phyloP scores from a whole-genome alignment of 2,113 vertebrate genomes.

The Pachyramphus minor region DNA sequence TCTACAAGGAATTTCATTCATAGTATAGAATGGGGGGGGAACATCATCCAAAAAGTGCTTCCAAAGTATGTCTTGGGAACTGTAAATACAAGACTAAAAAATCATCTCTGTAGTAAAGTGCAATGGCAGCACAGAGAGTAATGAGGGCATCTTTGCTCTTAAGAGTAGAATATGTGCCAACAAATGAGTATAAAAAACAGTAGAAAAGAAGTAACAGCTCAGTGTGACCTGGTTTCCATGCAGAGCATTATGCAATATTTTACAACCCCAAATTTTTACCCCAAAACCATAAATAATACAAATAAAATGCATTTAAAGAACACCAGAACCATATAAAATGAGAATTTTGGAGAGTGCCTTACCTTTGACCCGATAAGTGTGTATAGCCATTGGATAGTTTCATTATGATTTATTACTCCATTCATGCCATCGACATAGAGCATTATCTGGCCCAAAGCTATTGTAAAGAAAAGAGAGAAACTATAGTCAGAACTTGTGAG shows the following conservation, averaged over 20 bases:
- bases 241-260: background rate
- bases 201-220: background rate
- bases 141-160: background rate
- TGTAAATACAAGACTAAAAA: background rate
- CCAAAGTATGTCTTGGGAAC: background rate
- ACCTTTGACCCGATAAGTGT: conserved; percentile 94
- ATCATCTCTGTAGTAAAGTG: background rate
- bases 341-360: conserved; percentile 31
- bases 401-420: conserved; percentile 92
- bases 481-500: background rate
- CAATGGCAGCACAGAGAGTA: background rate
- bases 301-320: background rate
- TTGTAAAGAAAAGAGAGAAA: conserved; percentile 39
- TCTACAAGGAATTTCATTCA: background rate
- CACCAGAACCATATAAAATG: background rate
- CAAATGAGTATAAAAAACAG: background rate
- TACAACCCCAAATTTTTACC: background rate
- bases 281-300: background rate
- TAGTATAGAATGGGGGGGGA: background rate
- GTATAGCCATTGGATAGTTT: conserved; percentile 96
- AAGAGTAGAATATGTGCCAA: background rate
- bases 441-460: conserved; percentile 98
- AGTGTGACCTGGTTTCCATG: background rate
- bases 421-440: conserved; percentile 99
- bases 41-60: background rate